Evolutionary conservation across 2,113 vertebrate species (phyloP).

Genomic region (Podarcis muralis): DNA sequence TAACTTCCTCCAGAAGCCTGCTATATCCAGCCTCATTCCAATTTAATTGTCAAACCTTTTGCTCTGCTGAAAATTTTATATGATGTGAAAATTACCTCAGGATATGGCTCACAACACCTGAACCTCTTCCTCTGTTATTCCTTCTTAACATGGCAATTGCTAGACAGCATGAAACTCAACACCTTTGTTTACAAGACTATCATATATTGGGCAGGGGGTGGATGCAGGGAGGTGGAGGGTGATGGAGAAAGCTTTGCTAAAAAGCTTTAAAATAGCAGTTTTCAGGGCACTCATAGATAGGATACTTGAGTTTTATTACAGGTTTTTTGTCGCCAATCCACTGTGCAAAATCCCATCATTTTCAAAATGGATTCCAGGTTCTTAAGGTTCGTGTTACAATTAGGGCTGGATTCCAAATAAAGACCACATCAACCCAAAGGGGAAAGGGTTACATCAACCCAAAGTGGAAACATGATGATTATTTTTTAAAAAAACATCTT

Average conservation of each 20-base stretch:
- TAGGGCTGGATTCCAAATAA: not conserved
- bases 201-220: not conserved
- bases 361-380: not conserved
- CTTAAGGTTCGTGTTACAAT: not conserved
- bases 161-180: not conserved
- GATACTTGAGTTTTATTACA: not conserved
- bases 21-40: not conserved
- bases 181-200: not conserved
- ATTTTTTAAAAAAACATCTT: not conserved
- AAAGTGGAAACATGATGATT: not conserved
- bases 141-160: not conserved
- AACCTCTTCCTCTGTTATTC: not conserved
- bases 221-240: not conserved
- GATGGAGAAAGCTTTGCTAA: not conserved
- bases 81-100: slow-evolving; percentile 26
- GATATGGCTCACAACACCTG: not conserved
- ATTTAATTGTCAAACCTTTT: slow-evolving; percentile 19
- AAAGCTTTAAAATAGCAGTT: not conserved
- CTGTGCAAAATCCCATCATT: not conserved
- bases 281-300: not conserved
- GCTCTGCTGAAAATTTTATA: not conserved
- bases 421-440: not conserved
- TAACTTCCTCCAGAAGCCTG: not conserved
- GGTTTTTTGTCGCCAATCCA: not conserved
- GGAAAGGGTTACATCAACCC: not conserved